Base-by-base conservation (phyloP, 2,888 invertebrate species). In the Sinhomidia bicolor region DNA sequence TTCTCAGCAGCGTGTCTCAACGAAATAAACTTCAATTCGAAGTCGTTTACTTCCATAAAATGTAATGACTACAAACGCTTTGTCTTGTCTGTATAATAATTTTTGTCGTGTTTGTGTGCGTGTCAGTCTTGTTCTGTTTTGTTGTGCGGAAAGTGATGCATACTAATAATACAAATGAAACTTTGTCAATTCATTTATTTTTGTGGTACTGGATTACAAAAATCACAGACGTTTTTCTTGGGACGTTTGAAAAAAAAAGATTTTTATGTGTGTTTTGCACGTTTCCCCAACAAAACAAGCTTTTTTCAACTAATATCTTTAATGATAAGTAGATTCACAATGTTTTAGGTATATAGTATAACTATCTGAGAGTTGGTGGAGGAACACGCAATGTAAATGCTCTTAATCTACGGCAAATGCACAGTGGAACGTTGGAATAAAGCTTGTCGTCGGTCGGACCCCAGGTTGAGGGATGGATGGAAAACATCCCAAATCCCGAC, bases 391-490 rank as follows among this genome's bases (percentile, higher is more conserved):
- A 83, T 74, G 82, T 44, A 65, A 68, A 36, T n/a, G n/a, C 12
- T 14, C 44, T 17, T 81, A 74, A 17, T 78, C 54, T 32, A 79
- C 20, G 57, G 36, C 26, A 2, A 68, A 68, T 36, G 32, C 68
- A 74, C 47, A 74, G 47, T 51, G 57, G 36, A 79, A 79, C 68
- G 82, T 65, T 51, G 2, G 17, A 80, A 29, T 41, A 80, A 71
- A 57, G 79, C 86, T 88, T 83, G 83, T 88, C 76, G 88, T 83
- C 82, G 54, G 82, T 83, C 82, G 78, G 87, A 87, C 60, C 87
- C 81, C 81, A 76, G 81, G 82, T 76, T 83, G 88, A 85, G 78
- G 88, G 88, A 88, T 88, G 78, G 83, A 90, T 86, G 81, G 88
- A 88, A 83, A 88, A 83, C 60, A 88, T 76, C 51, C 81, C 81